Evolutionary conservation across 2,113 vertebrate genomes (phyloP).

Genomic region (Peromyscus polionotus): DNA sequence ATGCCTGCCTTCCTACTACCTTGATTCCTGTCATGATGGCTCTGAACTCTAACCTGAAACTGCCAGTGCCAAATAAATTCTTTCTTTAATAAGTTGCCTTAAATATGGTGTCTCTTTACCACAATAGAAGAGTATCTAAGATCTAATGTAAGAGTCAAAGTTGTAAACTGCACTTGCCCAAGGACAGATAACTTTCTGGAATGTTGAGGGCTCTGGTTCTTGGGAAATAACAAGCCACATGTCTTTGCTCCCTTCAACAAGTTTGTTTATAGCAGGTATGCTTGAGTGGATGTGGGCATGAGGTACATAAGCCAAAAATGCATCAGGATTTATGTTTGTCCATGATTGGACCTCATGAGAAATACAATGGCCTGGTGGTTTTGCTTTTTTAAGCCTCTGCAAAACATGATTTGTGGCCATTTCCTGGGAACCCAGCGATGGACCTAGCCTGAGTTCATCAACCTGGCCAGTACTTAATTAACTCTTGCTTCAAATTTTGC

Average conservation of each 20-base stretch:
- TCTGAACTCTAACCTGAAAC: background rate
- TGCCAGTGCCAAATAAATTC: background rate
- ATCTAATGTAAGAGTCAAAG: background rate
- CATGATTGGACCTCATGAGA: background rate
- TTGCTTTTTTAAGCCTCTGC: background rate
- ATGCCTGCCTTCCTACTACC: background rate
- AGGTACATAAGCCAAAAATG: background rate
- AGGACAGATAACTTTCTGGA: background rate
- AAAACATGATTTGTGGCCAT: background rate
- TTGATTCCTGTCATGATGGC: background rate
- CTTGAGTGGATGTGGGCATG: background rate
- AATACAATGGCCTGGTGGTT: background rate
- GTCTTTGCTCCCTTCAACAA: background rate
- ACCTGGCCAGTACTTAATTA: background rate
- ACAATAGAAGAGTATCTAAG: background rate
- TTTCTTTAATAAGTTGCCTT: background rate
- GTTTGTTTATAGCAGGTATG: background rate
- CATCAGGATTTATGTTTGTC: background rate
- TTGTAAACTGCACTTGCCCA: background rate
- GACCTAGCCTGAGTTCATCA: background rate
- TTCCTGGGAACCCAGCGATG: background rate
- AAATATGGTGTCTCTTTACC: background rate
- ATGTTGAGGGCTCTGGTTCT: background rate
- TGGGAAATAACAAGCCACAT: background rate
- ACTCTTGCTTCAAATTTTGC: too few relatives aligned